A percentile compares a stretch with the other conserved stretches of the same genome.
These are phyloP conservation scores for Drosophila mulleri DNA, from an alignment of 2,888 invertebrate species.

Conservation along the genomic window DNA sequence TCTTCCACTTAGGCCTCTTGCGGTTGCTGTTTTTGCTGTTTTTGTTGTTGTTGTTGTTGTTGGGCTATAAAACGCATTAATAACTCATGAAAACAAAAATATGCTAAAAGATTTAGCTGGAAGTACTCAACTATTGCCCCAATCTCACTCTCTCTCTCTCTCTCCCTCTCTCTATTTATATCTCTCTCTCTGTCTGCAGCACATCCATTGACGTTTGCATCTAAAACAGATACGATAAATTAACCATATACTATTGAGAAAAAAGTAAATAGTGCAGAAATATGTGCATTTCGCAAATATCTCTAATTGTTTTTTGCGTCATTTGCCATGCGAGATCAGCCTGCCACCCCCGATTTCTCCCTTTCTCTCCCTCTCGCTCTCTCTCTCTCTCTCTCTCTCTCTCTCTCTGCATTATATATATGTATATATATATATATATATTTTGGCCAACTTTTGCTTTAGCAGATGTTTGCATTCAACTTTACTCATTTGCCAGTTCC, in stretches of 20 bases:
- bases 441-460: not conserved
- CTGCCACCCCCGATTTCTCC: not conserved
- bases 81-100: slow-evolving; percentile 42
- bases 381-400: no score
- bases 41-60: not conserved
- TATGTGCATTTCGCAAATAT: slow-evolving; percentile 27
- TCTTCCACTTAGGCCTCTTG: slow-evolving; percentile 18
- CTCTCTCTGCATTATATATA: no score
- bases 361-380: no score
- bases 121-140: slow-evolving; percentile 10
- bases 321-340: not conserved
- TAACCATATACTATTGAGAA: slow-evolving; percentile 25
- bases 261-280: slow-evolving; percentile 57
- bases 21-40: not conserved
- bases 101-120: slow-evolving; percentile 50
- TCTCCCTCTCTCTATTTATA: not conserved
- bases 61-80: slow-evolving; percentile 55
- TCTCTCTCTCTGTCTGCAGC: not conserved
- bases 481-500: slow-evolving; percentile 28
- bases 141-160: not conserved
- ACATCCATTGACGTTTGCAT: slow-evolving; percentile 41
- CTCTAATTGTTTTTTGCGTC: slow-evolving; percentile 49
- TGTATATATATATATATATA: not conserved
- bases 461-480: slow-evolving; percentile 27
- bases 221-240: slow-evolving; percentile 28